Percentiles rank a stretch among this genome's conserved stretches.
phyloP scores from a whole-genome alignment of 2,113 vertebrate species.

The Mystacornis crossleyi region DNA sequence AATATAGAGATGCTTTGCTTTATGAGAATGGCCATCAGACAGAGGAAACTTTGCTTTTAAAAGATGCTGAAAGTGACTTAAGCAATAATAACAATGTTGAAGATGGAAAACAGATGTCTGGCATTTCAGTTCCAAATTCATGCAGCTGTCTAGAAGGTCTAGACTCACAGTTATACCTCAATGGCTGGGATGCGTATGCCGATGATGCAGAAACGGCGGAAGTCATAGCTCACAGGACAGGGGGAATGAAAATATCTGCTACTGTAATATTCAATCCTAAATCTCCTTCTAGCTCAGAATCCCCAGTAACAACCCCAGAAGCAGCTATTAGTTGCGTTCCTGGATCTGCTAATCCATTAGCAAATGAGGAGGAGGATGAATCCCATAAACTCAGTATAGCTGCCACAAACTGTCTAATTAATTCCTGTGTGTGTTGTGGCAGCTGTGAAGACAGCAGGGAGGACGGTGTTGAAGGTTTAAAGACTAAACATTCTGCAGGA shows the following conservation, averaged over 20 bases:
- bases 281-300: conserved; percentile 78
- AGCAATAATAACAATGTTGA: conserved; percentile 68
- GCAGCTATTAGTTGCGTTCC: background rate
- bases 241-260: conserved; percentile 97
- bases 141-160: conserved; percentile 76
- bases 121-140: conserved; percentile 32
- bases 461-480: conserved; percentile 68
- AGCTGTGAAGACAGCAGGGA: conserved; percentile 86
- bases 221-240: conserved; percentile 92
- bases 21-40: conserved; percentile 65
- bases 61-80: conserved; percentile 58
- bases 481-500: conserved; percentile 64
- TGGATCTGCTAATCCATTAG: conserved; percentile 23
- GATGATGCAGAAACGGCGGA: conserved; percentile 85
- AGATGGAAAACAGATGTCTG: background rate
- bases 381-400: conserved; percentile 78
- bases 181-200: conserved; percentile 82
- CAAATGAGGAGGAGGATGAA: conserved; percentile 51
- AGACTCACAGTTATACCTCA: conserved; percentile 74
- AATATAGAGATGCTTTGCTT: conserved; percentile 15
- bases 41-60: conserved; percentile 27
- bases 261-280: conserved; percentile 97
- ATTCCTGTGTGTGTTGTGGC: conserved; percentile 95
- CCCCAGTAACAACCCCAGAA: conserved; percentile 29
- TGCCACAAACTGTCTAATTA: conserved; percentile 88